Conservation (phyloP, 2,113 vertebrate species). For the Fregetta grallaria region DNA sequence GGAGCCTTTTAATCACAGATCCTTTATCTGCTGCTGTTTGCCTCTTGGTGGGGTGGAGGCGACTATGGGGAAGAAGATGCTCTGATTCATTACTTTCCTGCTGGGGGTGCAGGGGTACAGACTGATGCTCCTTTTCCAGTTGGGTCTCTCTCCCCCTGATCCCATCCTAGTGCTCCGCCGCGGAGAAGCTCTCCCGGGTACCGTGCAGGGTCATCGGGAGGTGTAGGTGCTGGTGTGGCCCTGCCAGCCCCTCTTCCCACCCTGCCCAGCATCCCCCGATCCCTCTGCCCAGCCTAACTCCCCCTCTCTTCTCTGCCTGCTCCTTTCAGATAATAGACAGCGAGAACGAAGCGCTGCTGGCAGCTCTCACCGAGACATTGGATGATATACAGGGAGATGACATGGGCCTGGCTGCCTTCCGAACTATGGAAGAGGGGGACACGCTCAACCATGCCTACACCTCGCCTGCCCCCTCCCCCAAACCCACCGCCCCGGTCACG, state of each 20-base stretch:
- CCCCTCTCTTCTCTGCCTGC: slow-evolving; percentile 20
- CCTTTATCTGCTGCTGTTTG: background rate
- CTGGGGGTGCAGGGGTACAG: background rate
- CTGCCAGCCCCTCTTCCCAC: background rate
- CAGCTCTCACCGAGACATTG: slow-evolving; percentile 92
- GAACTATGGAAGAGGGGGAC: slow-evolving; percentile 84
- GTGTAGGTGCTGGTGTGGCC: background rate
- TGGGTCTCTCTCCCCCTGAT: background rate
- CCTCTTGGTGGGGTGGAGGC: background rate
- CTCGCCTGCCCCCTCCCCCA: slow-evolving; percentile 72
- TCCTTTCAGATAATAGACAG: slow-evolving; percentile 84
- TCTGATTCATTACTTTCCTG: background rate
- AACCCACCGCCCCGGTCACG: slow-evolving; percentile 64
- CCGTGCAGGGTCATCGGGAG: background rate
- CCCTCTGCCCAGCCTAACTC: background rate
- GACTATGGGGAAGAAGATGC: background rate
- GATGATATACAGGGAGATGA: slow-evolving; percentile 92
- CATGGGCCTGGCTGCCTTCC: slow-evolving; percentile 88
- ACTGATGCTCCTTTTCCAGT: background rate
- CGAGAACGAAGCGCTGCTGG: slow-evolving; percentile 94
- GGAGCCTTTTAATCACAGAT: background rate
- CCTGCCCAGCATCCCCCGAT: background rate
- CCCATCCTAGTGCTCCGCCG: background rate
- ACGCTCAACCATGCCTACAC: slow-evolving; percentile 74
- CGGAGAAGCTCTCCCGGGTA: background rate